Evolutionary conservation across 1,140 invertebrate species (phyloP).

Genomic region (Danaus plexippus): DNA sequence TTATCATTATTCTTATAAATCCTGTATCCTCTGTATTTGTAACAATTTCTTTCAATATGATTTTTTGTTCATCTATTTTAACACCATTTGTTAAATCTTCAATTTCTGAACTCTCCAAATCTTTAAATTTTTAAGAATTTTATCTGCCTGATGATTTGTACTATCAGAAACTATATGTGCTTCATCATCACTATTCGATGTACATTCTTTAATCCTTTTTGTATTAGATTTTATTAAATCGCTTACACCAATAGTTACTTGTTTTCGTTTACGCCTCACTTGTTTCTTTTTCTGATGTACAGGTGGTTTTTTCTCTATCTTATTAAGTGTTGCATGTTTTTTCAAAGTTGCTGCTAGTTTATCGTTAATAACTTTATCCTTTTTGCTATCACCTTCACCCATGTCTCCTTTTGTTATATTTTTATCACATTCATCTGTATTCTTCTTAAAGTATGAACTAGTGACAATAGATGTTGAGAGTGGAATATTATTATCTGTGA

Average conservation of each 20-base stretch:
- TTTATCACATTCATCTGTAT: conserved; percentile 15
- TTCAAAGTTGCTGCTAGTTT: conserved; percentile 56
- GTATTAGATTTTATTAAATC: conserved; percentile 26
- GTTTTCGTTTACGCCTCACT: conserved; percentile 48
- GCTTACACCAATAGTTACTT: conserved; percentile 35
- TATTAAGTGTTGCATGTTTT: conserved; percentile 59
- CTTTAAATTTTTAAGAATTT: too few species aligned
- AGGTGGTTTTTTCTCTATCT: conserved; percentile 33
- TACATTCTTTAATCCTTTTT: conserved; percentile 23
- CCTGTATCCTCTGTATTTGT: too few species aligned
- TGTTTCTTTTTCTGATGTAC: conserved; percentile 34
- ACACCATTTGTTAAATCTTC: too few species aligned
- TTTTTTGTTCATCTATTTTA: too few species aligned
- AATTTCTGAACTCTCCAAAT: too few species aligned
- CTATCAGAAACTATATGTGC: too few species aligned
- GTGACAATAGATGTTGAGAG: conserved; percentile 49
- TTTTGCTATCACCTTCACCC: conserved; percentile 18
- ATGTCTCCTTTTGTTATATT: conserved; percentile 18
- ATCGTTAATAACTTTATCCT: conserved; percentile 29
- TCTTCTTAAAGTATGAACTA: conserved; percentile 58
- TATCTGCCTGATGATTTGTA: too few species aligned
- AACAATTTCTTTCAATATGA: too few species aligned
- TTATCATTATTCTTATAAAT: too few species aligned
- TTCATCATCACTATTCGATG: too few species aligned
- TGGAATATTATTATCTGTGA: conserved; percentile 45